These are phyloP conservation scores for Palythoa grandis DNA, from an alignment of 92 coral and sea anemone species.

Conservation along the genomic window DNA sequence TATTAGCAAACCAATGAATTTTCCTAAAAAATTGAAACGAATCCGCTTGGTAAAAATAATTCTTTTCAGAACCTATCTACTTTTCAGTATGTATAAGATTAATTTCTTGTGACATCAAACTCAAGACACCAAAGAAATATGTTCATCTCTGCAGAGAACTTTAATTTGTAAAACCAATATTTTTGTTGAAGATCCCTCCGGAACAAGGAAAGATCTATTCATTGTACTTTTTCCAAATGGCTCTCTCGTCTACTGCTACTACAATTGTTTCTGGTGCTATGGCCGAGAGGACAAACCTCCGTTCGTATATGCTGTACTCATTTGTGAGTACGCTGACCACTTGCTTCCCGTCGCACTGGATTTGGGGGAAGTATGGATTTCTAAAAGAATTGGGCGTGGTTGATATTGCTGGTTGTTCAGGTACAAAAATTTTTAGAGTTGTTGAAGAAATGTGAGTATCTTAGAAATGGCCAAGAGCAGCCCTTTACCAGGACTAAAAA, in stretches of 20 bases:
- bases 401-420: constrained; percentile 75
- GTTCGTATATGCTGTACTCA: constrained; percentile 69
- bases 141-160: too few relatives aligned
- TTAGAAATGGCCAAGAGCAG: too few relatives aligned
- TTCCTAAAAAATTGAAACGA: too few relatives aligned
- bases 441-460: too few relatives aligned
- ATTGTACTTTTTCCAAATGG: constrained; percentile 74
- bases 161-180: too few relatives aligned
- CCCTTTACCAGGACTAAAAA: too few relatives aligned
- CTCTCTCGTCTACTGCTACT: constrained; percentile 75
- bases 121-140: too few relatives aligned
- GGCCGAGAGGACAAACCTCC: constrained; percentile 81
- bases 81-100: too few relatives aligned
- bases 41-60: too few relatives aligned
- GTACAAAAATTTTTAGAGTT: constrained; percentile 22
- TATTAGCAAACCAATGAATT: too few relatives aligned
- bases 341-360: constrained; percentile 80
- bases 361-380: constrained; percentile 71
- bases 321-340: constrained; percentile 72
- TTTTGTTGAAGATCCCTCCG: constrained; percentile 22
- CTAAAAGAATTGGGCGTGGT: constrained; percentile 71
- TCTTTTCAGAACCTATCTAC: too few relatives aligned
- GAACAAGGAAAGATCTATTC: constrained; percentile 54
- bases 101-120: too few relatives aligned
- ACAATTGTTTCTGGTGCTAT: constrained; percentile 78